Percentiles rank a stretch among this genome's conserved stretches.
Conservation (phyloP, 2,797 vertebrate species). For the Okamejei kenojei region DNA sequence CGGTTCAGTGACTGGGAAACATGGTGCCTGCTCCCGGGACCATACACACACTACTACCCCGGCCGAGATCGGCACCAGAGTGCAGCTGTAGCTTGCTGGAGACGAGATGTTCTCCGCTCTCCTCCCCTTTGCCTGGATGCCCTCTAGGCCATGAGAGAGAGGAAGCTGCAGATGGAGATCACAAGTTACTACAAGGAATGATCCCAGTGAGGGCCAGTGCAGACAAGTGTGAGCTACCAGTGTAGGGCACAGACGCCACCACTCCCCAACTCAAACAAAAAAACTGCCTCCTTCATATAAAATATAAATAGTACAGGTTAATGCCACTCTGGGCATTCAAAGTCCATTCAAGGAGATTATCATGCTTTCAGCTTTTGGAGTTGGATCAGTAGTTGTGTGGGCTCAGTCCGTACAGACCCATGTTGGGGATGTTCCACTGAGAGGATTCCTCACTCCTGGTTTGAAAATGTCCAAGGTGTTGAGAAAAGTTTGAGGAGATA, state of each 20-base stretch:
- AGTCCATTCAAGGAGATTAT: background rate
- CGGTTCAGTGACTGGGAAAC: background rate
- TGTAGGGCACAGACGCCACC: background rate
- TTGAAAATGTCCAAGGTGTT: background rate
- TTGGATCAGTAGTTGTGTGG: background rate
- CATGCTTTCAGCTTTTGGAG: slow-evolving; percentile 11
- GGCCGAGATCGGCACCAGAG: background rate
- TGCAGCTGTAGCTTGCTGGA: too few species aligned
- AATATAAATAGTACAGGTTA: slow-evolving; percentile 10
- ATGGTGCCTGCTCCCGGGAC: background rate
- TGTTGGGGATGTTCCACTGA: background rate
- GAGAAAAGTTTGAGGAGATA: background rate
- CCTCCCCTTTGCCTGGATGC: background rate
- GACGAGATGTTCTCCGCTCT: background rate
- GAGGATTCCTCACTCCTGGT: background rate
- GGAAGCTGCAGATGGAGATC: background rate
- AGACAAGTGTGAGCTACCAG: background rate
- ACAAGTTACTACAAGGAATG: background rate
- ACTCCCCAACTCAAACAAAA: background rate
- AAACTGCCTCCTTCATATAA: background rate
- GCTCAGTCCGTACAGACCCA: background rate
- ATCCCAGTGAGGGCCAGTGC: background rate
- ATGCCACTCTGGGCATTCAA: background rate
- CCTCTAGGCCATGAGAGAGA: background rate
- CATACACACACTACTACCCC: background rate